Evolutionary conservation across 2,113 vertebrate genomes (phyloP).

Genomic region (Balaeniceps rex): DNA sequence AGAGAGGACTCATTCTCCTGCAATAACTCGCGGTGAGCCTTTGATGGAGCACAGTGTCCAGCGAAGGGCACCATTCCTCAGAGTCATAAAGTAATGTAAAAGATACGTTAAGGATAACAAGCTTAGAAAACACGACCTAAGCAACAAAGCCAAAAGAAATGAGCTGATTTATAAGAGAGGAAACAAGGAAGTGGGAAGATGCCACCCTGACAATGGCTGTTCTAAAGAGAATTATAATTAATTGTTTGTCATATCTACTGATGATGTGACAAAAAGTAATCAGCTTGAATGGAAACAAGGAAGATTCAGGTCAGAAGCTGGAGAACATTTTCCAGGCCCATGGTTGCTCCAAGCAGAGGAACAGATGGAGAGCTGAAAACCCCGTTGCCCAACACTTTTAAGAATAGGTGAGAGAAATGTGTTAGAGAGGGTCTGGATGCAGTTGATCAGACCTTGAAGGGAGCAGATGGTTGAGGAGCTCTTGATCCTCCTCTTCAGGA

Average conservation of each 20-base stretch:
- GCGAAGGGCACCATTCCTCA: not conserved
- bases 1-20: not conserved
- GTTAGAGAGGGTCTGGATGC: not conserved
- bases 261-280: not conserved
- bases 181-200: not conserved
- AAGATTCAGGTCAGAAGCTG: not conserved
- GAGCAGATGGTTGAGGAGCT: not conserved
- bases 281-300: not conserved
- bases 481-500: not conserved
- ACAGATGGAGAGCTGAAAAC: not conserved
- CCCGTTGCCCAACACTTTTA: not conserved
- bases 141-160: not conserved
- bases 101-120: not conserved
- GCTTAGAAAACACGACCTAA: not conserved
- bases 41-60: not conserved
- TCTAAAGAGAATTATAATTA: not conserved
- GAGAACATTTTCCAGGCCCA: not conserved
- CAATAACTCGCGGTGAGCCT: not conserved
- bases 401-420: not conserved
- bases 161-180: not conserved
- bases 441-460: not conserved
- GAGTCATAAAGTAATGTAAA: not conserved
- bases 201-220: not conserved
- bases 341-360: not conserved
- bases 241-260: not conserved